These are phyloP conservation scores for Melanostigma gelatinosum DNA, from an alignment of 2,113 vertebrate species.

Conservation along the genomic window DNA sequence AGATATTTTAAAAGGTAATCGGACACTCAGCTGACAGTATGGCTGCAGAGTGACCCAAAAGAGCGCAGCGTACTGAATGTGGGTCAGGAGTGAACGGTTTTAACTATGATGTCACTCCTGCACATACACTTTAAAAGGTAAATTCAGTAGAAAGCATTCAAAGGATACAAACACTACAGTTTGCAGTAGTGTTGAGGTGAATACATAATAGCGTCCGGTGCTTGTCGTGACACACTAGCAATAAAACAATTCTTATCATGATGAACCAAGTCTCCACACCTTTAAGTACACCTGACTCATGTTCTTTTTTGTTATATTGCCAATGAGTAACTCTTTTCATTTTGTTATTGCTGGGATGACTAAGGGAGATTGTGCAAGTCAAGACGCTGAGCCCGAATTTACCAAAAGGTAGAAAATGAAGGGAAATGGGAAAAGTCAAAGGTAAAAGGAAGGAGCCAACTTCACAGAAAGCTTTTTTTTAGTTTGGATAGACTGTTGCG, in stretches of 20 bases:
- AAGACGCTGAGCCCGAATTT: not conserved
- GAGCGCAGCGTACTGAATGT: conserved; percentile 8
- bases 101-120: not conserved
- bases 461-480: conserved; percentile 5
- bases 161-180: not conserved
- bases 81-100: conserved; percentile 40
- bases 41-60: conserved; percentile 18
- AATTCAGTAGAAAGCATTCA: not conserved
- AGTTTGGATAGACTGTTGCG: not conserved
- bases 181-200: not conserved
- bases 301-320: conserved; percentile 12
- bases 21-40: conserved; percentile 16
- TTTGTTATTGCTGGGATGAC: conserved; percentile 30
- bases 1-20: not conserved
- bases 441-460: not conserved
- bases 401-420: conserved; percentile 2
- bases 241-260: conserved; percentile 39
- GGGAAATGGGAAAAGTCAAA: conserved; percentile 4
- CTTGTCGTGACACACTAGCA: not conserved
- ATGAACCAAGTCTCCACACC: conserved; percentile 23
- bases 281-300: conserved; percentile 30
- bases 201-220: not conserved
- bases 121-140: not conserved
- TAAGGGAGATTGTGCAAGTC: conserved; percentile 22
- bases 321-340: conserved; percentile 49